A percentile compares a stretch with the other conserved stretches of the same genome.
These are phyloP conservation scores for Lomographa bimaculata DNA, from an alignment of 2,888 invertebrate species.

Conservation along the genomic window DNA sequence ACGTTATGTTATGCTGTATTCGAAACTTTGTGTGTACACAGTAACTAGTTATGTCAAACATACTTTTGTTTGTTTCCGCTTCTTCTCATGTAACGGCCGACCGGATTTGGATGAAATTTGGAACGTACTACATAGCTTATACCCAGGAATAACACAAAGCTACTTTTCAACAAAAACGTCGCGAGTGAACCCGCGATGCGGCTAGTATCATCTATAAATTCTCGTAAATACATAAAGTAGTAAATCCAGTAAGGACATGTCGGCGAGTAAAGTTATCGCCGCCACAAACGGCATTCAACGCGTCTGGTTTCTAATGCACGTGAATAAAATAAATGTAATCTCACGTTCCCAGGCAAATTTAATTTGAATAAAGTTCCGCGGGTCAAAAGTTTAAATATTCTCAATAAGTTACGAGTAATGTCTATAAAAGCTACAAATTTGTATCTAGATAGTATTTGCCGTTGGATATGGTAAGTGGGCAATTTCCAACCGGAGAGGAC, in stretches of 20 bases:
- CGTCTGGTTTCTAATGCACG: slow-evolving; percentile 6
- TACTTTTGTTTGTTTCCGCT: no score
- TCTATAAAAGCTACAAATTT: slow-evolving; percentile 19
- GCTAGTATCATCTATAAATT: no score
- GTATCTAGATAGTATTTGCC: slow-evolving; percentile 10
- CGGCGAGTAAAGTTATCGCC: slow-evolving; percentile 10
- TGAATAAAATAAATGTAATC: slow-evolving; percentile 8
- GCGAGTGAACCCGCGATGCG: no score
- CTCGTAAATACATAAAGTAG: slow-evolving; percentile 4
- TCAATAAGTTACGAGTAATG: slow-evolving; percentile 12
- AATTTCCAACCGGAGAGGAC: slow-evolving; percentile 16
- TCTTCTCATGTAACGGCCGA: no score
- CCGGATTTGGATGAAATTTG: no score
- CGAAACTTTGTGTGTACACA: no score
- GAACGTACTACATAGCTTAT: no score
- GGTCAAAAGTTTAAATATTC: slow-evolving; percentile 15
- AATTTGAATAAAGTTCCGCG: slow-evolving; percentile 11
- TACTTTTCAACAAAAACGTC: no score
- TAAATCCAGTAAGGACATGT: slow-evolving; percentile 3
- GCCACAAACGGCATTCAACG: slow-evolving; percentile 5
- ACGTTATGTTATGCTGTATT: no score
- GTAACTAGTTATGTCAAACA: no score
- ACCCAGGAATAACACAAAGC: no score
- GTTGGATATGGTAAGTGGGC: slow-evolving; percentile 18
- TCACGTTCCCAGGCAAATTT: slow-evolving; percentile 7